phyloP scores from a whole-genome alignment of 1,140 invertebrate species.

The Eciton burchellii region DNA sequence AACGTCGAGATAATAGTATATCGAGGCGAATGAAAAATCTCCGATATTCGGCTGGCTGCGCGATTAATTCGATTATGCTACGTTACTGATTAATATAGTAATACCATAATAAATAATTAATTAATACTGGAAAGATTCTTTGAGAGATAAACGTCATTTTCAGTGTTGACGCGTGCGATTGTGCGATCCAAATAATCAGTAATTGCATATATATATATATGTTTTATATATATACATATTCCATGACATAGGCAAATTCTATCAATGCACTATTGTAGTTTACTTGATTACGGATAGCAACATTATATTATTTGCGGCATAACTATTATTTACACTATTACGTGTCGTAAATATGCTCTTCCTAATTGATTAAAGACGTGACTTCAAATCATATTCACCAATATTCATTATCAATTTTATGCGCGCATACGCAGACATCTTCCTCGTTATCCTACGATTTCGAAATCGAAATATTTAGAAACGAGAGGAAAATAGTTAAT shows the following conservation, averaged over 20 bases:
- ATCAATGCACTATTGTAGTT: conserved; percentile 33
- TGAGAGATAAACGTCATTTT: conserved; percentile 21
- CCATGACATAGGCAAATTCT: conserved; percentile 1
- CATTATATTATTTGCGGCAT: conserved; percentile 18
- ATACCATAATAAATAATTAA: conserved; percentile 35
- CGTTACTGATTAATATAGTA: conserved; percentile 25
- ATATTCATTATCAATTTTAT: conserved; percentile 3
- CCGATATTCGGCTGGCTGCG: conserved; percentile 17
- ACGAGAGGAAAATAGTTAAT: conserved; percentile 22
- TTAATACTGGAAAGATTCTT: conserved; percentile 33
- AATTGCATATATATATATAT: too few relatives aligned
- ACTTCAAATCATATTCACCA: background rate
- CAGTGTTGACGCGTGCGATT: conserved; percentile 16
- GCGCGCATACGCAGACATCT: too few relatives aligned
- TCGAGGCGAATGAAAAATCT: conserved; percentile 48
- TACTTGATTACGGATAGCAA: background rate
- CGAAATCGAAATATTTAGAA: conserved; percentile 1
- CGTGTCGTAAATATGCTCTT: background rate
- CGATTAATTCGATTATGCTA: conserved; percentile 47
- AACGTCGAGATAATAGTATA: conserved; percentile 69
- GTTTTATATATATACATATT: too few relatives aligned
- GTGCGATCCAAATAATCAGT: conserved; percentile 31
- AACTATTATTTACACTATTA: conserved; percentile 20
- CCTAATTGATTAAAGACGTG: background rate
- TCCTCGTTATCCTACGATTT: background rate